Evolutionary conservation across 2,888 invertebrate species (phyloP).

Genomic region (Pandemis cinnamomeana): DNA sequence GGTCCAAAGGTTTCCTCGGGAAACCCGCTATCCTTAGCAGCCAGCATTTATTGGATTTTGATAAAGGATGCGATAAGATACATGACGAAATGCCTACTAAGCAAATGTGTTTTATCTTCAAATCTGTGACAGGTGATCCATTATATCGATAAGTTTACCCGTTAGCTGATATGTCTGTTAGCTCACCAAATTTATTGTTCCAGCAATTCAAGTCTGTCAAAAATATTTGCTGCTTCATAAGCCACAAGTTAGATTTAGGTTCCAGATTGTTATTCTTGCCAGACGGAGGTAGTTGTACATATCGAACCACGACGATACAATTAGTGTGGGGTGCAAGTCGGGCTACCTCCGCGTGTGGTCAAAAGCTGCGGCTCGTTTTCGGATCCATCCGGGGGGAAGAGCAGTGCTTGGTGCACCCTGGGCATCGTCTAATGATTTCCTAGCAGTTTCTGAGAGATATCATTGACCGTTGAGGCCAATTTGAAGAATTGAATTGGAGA

Average conservation of each 20-base stretch:
- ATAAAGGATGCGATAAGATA: slow-evolving; percentile 7
- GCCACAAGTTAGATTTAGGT: not conserved
- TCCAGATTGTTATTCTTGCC: not conserved
- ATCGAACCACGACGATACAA: too few species aligned
- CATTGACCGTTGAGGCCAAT: too few species aligned
- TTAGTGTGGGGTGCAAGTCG: too few species aligned
- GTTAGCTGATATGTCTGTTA: not conserved
- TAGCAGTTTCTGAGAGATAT: too few species aligned
- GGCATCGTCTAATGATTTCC: too few species aligned
- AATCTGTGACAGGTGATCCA: slow-evolving; percentile 19
- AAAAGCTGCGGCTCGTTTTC: too few species aligned
- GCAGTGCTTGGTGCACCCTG: too few species aligned
- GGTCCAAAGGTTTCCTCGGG: slow-evolving; percentile 11
- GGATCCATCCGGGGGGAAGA: too few species aligned
- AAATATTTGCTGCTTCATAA: not conserved
- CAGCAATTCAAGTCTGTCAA: not conserved
- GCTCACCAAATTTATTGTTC: not conserved
- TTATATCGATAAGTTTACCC: slow-evolving; percentile 8
- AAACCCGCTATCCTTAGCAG: slow-evolving; percentile 1
- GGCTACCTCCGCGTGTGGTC: too few species aligned
- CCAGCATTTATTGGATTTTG: slow-evolving; percentile 24
- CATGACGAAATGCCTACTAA: slow-evolving; percentile 1
- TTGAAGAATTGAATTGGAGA: too few species aligned
- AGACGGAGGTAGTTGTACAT: too few species aligned
- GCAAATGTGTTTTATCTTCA: slow-evolving; percentile 8